Percentiles rank a stretch among this genome's conserved stretches.
Evolutionary conservation across 1,140 invertebrate genomes (phyloP).

Genomic region (Copidosoma floridanum): DNA sequence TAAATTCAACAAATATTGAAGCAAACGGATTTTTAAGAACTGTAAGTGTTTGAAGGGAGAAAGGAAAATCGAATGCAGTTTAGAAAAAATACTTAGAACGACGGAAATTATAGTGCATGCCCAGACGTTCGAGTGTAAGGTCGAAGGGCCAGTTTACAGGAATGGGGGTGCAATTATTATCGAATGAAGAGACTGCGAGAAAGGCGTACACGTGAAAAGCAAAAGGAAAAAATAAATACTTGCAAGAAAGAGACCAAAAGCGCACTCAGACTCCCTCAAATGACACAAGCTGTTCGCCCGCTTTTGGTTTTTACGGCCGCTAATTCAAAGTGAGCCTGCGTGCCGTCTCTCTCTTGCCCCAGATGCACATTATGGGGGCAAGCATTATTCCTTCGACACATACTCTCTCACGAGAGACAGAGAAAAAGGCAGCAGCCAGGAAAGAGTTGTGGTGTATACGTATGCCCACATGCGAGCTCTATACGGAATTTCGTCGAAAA

Average conservation of each 20-base stretch:
- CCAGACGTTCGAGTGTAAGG: constrained; percentile 9
- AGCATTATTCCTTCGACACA: constrained; percentile 4
- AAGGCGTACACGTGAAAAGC: not conserved
- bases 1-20: no score
- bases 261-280: not conserved
- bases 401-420: no score
- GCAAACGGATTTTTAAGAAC: no score
- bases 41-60: no score
- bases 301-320: not conserved
- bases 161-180: constrained; percentile 52
- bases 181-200: constrained; percentile 46
- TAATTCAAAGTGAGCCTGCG: not conserved
- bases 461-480: not conserved
- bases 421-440: no score
- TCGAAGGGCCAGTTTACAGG: constrained; percentile 31
- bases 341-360: no score
- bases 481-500: constrained; percentile 22
- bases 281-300: constrained; percentile 13
- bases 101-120: constrained; percentile 7
- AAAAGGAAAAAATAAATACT: no score
- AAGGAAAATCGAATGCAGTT: not conserved
- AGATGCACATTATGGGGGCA: no score
- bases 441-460: constrained; percentile 2
- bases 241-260: no score
- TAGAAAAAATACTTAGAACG: constrained; percentile 13